Conservation (phyloP, 2,888 invertebrate species). For the Tinea trinotella region DNA sequence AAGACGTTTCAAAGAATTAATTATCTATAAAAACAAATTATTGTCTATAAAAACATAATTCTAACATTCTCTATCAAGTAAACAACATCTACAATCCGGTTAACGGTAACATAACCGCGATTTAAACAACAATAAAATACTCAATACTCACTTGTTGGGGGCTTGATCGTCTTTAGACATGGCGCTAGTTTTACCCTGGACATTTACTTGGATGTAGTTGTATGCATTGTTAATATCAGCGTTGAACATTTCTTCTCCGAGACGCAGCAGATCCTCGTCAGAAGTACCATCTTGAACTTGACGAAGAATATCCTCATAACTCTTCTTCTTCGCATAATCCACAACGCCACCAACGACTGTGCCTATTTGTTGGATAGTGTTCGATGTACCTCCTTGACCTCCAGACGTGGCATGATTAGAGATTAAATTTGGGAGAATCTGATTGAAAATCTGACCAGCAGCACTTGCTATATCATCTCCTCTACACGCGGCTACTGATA, state of each 20-base stretch:
- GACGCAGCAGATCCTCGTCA: conserved; percentile 77
- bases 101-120: background rate
- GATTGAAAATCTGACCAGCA: conserved; percentile 62
- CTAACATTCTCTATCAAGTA: background rate
- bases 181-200: conserved; percentile 82
- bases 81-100: background rate
- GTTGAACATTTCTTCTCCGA: conserved; percentile 80
- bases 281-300: conserved; percentile 68
- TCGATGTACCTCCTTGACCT: conserved; percentile 52
- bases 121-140: background rate
- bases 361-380: conserved; percentile 56
- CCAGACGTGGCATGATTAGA: conserved; percentile 44
- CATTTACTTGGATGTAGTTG: conserved; percentile 77
- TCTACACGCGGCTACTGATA: conserved; percentile 40
- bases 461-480: conserved; percentile 55
- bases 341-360: conserved; percentile 64
- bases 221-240: conserved; percentile 84
- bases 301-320: conserved; percentile 55
- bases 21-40: too few species aligned
- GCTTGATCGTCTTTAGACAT: conserved; percentile 81
- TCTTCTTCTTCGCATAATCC: conserved; percentile 63
- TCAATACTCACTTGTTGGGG: conserved; percentile 75
- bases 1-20: too few species aligned
- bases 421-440: conserved; percentile 56
- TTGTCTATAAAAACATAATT: too few species aligned